phyloP scores from a whole-genome alignment of 2,113 vertebrate genomes.

The Poicephalus meyeri region DNA sequence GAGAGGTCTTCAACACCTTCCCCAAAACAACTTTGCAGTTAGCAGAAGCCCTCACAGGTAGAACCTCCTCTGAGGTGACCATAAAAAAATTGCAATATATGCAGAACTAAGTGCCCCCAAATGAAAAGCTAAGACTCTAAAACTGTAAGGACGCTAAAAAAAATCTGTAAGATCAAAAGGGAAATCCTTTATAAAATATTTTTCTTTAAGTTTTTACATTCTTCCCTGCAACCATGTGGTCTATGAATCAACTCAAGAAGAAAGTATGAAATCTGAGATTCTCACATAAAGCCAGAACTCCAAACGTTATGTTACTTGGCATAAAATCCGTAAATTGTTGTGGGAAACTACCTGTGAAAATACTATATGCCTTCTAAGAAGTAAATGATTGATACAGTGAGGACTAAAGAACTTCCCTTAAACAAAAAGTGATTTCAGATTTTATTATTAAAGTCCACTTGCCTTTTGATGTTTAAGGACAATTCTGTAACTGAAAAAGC shows the following conservation, averaged over 20 bases:
- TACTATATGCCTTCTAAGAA: constrained; percentile 9
- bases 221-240: background rate
- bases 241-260: background rate
- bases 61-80: background rate
- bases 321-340: constrained; percentile 6
- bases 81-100: background rate
- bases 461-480: constrained; percentile 49
- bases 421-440: constrained; percentile 15
- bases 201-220: background rate
- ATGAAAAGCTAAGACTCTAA: background rate
- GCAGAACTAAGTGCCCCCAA: background rate
- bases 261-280: background rate
- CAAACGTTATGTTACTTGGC: background rate
- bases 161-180: background rate
- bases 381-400: constrained; percentile 10
- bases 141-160: background rate
- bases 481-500: constrained; percentile 42
- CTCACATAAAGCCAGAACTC: background rate
- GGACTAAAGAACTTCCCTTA: background rate
- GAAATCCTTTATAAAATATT: background rate
- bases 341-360: constrained; percentile 35
- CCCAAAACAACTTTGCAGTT: background rate
- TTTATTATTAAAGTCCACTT: constrained; percentile 31
- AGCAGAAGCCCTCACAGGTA: background rate
- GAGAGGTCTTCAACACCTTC: background rate